Conservation (phyloP, 2,797 vertebrate species). For the Harpagifer antarcticus region DNA sequence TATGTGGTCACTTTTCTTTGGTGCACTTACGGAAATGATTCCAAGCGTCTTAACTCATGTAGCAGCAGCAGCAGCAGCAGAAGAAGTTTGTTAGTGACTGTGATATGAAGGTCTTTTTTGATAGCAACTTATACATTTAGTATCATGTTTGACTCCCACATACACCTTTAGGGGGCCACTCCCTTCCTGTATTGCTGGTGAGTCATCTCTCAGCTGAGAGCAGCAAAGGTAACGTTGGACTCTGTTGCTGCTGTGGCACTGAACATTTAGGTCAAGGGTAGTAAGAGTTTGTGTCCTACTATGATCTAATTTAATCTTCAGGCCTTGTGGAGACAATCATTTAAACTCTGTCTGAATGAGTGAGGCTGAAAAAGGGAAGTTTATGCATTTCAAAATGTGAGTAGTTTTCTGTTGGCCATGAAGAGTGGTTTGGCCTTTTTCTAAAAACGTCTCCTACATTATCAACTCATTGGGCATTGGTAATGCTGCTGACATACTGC, state of each 20-base stretch:
- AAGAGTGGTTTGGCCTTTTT: background rate
- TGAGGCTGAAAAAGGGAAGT: slow-evolving; percentile 18
- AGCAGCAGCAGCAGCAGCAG: background rate
- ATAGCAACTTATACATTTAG: background rate
- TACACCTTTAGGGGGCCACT: slow-evolving; percentile 31
- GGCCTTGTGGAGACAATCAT: slow-evolving; percentile 17
- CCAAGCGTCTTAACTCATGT: background rate
- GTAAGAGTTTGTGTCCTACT: slow-evolving; percentile 29
- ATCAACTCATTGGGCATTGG: background rate
- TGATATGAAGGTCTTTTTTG: background rate
- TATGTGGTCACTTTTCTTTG: slow-evolving; percentile 1
- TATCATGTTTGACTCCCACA: background rate
- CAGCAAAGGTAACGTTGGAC: slow-evolving; percentile 42
- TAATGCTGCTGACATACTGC: background rate
- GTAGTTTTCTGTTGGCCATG: background rate
- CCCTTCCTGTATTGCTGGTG: slow-evolving; percentile 54
- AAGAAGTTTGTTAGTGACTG: background rate
- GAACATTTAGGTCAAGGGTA: slow-evolving; percentile 53
- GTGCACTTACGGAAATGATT: background rate
- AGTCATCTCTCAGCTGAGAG: slow-evolving; percentile 50
- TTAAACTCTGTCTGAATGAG: background rate
- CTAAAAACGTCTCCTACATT: background rate
- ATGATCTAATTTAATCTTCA: slow-evolving; percentile 37
- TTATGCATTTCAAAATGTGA: background rate
- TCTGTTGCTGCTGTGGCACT: background rate